Conservation (phyloP, 2,113 vertebrate species). For the Ptychochromis oligacanthus region DNA sequence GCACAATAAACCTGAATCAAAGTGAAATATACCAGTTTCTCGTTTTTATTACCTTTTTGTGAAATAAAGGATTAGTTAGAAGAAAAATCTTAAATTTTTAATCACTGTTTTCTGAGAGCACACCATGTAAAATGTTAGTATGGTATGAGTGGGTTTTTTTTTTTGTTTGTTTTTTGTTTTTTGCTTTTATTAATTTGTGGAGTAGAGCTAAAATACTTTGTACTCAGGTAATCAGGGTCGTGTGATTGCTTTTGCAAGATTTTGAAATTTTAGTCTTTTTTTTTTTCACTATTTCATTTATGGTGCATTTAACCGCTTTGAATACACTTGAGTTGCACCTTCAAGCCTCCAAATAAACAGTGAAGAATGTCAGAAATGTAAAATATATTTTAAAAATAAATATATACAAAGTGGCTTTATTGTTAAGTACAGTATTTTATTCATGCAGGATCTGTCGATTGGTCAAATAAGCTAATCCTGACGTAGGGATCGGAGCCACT, state of each 20-base stretch:
- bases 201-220: too few species aligned
- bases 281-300: not conserved
- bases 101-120: too few species aligned
- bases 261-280: not conserved
- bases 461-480: not conserved
- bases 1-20: constrained; percentile 81
- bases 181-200: not conserved
- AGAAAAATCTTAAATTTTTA: too few species aligned
- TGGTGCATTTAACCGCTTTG: not conserved
- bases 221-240: too few species aligned
- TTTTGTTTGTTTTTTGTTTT: too few species aligned
- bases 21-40: constrained; percentile 14
- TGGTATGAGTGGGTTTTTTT: too few species aligned
- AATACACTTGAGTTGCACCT: not conserved
- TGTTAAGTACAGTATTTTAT: not conserved
- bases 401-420: not conserved
- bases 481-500: too few species aligned
- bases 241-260: not conserved
- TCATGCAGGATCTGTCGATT: not conserved
- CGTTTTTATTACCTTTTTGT: not conserved
- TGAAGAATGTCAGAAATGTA: not conserved
- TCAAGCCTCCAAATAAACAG: not conserved
- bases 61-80: too few species aligned
- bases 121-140: too few species aligned
- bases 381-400: not conserved